These are phyloP conservation scores for Pseudachorutes palmiensis DNA, from an alignment of 1,140 invertebrate species.

Conservation along the genomic window DNA sequence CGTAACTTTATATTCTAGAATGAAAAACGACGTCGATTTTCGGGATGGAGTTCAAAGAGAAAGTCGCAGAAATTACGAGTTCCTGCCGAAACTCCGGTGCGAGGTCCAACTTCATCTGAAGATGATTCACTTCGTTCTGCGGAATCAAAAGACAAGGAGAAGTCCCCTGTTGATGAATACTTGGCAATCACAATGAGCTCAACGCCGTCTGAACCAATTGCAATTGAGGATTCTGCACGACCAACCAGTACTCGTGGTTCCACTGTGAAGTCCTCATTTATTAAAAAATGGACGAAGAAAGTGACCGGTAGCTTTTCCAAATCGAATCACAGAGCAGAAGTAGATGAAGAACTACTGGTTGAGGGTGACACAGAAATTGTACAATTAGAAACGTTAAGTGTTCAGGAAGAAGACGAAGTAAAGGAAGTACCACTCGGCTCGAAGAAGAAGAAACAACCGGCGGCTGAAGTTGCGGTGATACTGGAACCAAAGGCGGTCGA, in stretches of 20 bases:
- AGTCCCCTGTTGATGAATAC: background rate
- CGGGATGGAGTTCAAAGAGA: too few relatives aligned
- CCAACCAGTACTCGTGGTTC: background rate
- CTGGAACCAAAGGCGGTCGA: too few relatives aligned
- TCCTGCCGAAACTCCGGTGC: background rate
- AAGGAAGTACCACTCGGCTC: background rate
- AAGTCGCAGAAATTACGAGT: too few relatives aligned
- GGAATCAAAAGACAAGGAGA: background rate
- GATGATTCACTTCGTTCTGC: background rate
- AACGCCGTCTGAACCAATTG: background rate
- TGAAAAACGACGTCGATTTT: too few relatives aligned
- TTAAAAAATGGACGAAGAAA: background rate
- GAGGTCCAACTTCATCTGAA: background rate
- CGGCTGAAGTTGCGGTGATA: background rate
- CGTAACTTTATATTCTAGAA: too few relatives aligned
- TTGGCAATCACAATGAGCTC: background rate
- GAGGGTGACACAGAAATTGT: background rate
- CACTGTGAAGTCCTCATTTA: background rate
- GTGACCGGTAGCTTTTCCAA: background rate
- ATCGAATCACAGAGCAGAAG: background rate
- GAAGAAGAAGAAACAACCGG: background rate
- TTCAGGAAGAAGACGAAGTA: background rate
- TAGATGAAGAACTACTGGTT: background rate
- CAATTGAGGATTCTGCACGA: background rate
- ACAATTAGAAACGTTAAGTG: background rate